Evolutionary conservation across 2,888 invertebrate genomes (phyloP).

Genomic region (Cylloceria caligata): DNA sequence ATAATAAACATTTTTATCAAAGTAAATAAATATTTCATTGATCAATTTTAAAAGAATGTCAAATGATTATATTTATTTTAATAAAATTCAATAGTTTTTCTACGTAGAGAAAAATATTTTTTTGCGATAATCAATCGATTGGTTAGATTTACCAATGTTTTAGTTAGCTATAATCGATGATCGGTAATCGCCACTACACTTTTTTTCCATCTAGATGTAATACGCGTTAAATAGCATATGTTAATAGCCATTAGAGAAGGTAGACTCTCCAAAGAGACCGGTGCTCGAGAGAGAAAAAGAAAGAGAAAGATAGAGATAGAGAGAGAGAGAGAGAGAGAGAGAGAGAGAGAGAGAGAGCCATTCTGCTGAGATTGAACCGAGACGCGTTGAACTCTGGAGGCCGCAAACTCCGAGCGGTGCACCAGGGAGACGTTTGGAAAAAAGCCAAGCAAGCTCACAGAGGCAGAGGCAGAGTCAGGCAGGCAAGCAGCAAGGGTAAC

Average conservation of each 20-base stretch:
- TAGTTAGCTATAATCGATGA: too few relatives aligned
- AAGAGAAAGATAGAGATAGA: constrained; percentile 15
- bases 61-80: too few relatives aligned
- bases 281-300: not conserved
- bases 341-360: not conserved
- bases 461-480: constrained; percentile 5
- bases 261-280: too few relatives aligned
- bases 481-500: constrained; percentile 52
- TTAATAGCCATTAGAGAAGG: constrained; percentile 14
- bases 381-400: constrained; percentile 40
- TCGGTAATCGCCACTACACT: not conserved
- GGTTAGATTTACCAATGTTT: too few relatives aligned
- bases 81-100: too few relatives aligned
- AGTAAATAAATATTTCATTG: too few relatives aligned
- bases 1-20: too few relatives aligned
- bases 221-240: constrained; percentile 9
- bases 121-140: too few relatives aligned
- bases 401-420: constrained; percentile 36
- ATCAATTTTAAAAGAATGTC: too few relatives aligned
- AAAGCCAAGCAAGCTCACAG: constrained; percentile 57
- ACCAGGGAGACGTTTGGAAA: constrained; percentile 51
- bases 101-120: too few relatives aligned
- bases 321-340: constrained; percentile 13
- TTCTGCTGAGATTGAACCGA: constrained; percentile 42
- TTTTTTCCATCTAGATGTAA: not conserved